Conservation (phyloP, 2,797 vertebrate species). For the Etheostoma nigrum region DNA sequence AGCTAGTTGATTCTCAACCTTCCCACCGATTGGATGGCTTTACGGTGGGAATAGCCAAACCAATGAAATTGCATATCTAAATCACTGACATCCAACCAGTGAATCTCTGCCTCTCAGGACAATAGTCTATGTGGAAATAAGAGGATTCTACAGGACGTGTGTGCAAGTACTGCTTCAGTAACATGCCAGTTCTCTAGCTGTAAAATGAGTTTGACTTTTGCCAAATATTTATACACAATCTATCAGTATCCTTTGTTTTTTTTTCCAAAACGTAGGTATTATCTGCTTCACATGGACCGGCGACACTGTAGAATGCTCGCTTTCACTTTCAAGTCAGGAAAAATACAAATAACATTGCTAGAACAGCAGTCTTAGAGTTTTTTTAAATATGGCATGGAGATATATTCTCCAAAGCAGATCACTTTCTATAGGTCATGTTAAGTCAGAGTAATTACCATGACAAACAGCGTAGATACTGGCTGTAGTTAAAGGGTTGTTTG, state of each 20-base stretch:
- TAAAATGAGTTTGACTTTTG: constrained; percentile 5
- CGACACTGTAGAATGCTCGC: background rate
- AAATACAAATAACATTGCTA: background rate
- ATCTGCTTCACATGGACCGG: background rate
- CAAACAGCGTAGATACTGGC: background rate
- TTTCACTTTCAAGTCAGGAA: background rate
- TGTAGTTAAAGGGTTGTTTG: background rate
- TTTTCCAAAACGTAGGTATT: background rate
- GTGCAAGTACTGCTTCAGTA: background rate
- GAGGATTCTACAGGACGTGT: constrained; percentile 1
- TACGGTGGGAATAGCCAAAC: background rate
- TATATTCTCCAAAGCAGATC: background rate
- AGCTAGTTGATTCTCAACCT: background rate
- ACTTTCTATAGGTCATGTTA: background rate
- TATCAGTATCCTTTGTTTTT: background rate
- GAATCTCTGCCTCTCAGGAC: constrained; percentile 1
- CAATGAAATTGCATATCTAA: background rate
- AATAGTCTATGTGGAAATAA: background rate
- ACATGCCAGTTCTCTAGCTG: background rate
- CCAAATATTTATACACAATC: background rate
- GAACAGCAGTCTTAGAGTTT: background rate
- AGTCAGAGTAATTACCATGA: background rate
- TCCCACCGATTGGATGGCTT: background rate
- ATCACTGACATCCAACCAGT: background rate
- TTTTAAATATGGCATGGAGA: too few species aligned